Evolutionary conservation across 2,113 vertebrate genomes (phyloP).

Genomic region (Heloderma charlesbogerti): DNA sequence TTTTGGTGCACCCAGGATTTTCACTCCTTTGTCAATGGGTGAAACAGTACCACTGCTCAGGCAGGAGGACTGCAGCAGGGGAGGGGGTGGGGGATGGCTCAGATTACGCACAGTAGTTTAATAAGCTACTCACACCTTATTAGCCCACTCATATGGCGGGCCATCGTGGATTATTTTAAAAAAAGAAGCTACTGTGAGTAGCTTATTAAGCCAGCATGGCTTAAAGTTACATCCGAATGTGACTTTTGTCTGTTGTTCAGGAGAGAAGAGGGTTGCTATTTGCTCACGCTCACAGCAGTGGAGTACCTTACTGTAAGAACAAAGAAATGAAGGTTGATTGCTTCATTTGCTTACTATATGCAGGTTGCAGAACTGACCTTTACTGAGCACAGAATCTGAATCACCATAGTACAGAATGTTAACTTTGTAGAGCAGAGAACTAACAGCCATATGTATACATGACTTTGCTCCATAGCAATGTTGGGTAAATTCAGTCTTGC

Average conservation of each 20-base stretch:
- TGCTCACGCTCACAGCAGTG: background rate
- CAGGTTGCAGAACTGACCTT: background rate
- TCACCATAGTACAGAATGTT: background rate
- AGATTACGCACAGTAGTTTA: too few species aligned
- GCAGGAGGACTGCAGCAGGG: too few species aligned
- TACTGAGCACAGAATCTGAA: background rate
- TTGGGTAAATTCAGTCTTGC: background rate
- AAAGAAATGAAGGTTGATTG: background rate
- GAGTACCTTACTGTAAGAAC: background rate
- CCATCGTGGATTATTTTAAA: too few species aligned
- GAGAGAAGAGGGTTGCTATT: background rate
- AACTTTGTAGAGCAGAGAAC: fast-evolving
- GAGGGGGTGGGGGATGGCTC: too few species aligned
- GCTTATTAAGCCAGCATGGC: too few species aligned
- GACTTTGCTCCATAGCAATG: background rate
- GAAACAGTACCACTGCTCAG: too few species aligned
- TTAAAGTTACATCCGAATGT: too few species aligned
- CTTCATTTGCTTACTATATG: background rate
- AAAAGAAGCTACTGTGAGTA: too few species aligned
- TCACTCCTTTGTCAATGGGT: too few species aligned
- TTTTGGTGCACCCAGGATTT: too few species aligned
- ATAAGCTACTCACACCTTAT: too few species aligned
- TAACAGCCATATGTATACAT: background rate
- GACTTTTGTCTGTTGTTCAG: background rate
- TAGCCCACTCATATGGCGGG: too few species aligned